phyloP scores from a whole-genome alignment of 2,888 invertebrate species.

The Odontocolon sp. region DNA sequence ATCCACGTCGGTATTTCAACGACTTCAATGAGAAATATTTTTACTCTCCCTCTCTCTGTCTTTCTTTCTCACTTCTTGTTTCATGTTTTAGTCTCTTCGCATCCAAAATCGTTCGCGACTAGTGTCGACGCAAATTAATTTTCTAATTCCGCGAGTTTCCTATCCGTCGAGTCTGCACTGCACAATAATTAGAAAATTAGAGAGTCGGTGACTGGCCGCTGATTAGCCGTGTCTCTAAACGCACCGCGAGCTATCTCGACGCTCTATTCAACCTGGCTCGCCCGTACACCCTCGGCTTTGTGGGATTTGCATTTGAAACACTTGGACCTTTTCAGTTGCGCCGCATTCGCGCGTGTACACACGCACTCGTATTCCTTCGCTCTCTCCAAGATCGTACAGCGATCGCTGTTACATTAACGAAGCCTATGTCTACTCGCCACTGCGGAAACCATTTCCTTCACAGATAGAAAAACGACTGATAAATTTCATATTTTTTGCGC shows the following conservation, averaged over 20 bases:
- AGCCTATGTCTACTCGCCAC: no score
- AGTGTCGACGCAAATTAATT: background rate
- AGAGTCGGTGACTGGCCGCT: background rate
- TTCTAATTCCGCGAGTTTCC: background rate
- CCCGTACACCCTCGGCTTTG: constrained; percentile 50
- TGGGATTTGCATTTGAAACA: constrained; percentile 73
- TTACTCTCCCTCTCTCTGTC: no score
- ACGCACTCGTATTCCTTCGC: background rate
- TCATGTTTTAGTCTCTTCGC: no score
- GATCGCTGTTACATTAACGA: no score
- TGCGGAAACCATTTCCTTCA: no score
- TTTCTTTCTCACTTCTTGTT: no score
- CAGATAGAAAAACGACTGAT: no score
- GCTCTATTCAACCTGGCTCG: constrained; percentile 21
- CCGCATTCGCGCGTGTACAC: background rate
- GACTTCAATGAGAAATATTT: no score
- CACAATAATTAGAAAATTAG: background rate
- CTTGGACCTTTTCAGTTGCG: constrained; percentile 71
- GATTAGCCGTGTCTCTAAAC: background rate
- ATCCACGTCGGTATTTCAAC: no score
- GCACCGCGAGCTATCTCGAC: constrained; percentile 32
- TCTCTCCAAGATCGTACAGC: no score
- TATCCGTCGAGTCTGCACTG: background rate
- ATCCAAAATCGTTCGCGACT: background rate
- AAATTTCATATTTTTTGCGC: no score